Conservation (phyloP, 2,888 invertebrate species). For the Ophioninae sp. region DNA sequence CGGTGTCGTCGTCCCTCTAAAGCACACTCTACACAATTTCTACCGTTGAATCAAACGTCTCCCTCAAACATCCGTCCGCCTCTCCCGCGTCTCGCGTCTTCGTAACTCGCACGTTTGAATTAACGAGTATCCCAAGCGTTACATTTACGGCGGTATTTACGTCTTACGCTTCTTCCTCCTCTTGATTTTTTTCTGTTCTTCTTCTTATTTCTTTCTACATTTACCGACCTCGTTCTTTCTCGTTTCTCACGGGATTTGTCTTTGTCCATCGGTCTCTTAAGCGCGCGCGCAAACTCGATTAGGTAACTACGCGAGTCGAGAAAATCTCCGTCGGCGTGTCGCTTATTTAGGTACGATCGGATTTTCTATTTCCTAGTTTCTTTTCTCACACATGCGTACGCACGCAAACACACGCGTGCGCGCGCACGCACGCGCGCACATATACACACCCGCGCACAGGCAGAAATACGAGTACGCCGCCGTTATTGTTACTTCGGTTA, state of each 20-base stretch:
- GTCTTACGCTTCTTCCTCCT: conserved; percentile 20
- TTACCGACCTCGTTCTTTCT: too few species aligned
- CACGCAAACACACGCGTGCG: neutral
- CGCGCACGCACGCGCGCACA: too few species aligned
- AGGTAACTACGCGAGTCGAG: conserved; percentile 53
- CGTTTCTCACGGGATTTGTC: neutral
- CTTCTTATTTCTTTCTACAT: conserved; percentile 37
- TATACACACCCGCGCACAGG: neutral
- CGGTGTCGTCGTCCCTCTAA: conserved; percentile 57
- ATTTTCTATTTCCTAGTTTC: conserved; percentile 35
- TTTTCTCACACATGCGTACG: conserved; percentile 16
- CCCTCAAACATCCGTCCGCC: conserved; percentile 54
- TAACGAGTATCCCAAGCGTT: conserved; percentile 66
- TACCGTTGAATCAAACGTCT: conserved; percentile 65
- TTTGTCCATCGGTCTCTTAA: neutral
- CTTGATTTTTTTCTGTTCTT: conserved; percentile 5
- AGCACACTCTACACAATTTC: conserved; percentile 64
- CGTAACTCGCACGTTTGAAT: conserved; percentile 65
- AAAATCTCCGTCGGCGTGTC: conserved; percentile 32
- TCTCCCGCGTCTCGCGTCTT: conserved; percentile 33
- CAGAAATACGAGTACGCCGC: neutral
- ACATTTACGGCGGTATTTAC: conserved; percentile 62
- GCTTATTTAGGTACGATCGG: conserved; percentile 38
- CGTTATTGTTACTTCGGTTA: conserved; percentile 27
- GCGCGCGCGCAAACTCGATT: neutral